A percentile compares a stretch with the other conserved stretches of the same genome.
Evolutionary conservation across 2,888 invertebrate species (phyloP).

Genomic region (Epicampocera succincta): DNA sequence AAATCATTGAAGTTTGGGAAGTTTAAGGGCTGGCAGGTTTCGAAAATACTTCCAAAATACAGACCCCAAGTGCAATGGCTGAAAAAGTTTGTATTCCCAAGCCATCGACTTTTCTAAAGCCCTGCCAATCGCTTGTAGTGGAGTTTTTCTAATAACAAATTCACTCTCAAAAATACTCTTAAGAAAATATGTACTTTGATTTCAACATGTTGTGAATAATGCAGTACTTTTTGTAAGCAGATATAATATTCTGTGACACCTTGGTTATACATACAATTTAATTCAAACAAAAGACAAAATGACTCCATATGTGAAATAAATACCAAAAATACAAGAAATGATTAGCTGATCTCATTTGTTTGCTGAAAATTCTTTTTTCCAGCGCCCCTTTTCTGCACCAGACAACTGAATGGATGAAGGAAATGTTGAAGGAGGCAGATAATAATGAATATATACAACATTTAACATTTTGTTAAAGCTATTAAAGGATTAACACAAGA

Average conservation of each 20-base stretch:
- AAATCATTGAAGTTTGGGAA: slow-evolving; percentile 14
- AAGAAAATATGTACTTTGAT: slow-evolving; percentile 32
- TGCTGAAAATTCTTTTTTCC: slow-evolving; percentile 14
- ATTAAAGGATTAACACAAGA: slow-evolving; percentile 72
- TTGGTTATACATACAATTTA: slow-evolving; percentile 5
- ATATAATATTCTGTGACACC: background rate
- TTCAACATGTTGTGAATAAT: slow-evolving; percentile 58
- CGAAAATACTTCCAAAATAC: background rate
- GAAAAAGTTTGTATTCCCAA: slow-evolving; percentile 33
- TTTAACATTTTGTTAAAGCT: slow-evolving; percentile 70
- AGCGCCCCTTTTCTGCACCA: slow-evolving; percentile 44
- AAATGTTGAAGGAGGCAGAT: background rate
- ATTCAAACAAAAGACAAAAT: slow-evolving; percentile 38
- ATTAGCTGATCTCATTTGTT: slow-evolving; percentile 67
- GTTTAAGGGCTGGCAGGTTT: slow-evolving; percentile 9
- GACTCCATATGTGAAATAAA: slow-evolving; percentile 63
- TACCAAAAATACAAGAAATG: slow-evolving; percentile 23
- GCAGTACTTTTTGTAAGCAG: slow-evolving; percentile 32
- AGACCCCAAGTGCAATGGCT: background rate
- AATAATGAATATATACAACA: slow-evolving; percentile 47
- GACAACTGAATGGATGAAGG: background rate
- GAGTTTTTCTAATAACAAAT: slow-evolving; percentile 1
- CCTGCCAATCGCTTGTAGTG: slow-evolving; percentile 20
- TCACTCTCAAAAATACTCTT: slow-evolving; percentile 15
- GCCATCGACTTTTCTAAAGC: background rate